Base-by-base conservation (phyloP, 2,888 invertebrate genomes). In the Hedya salicella region DNA sequence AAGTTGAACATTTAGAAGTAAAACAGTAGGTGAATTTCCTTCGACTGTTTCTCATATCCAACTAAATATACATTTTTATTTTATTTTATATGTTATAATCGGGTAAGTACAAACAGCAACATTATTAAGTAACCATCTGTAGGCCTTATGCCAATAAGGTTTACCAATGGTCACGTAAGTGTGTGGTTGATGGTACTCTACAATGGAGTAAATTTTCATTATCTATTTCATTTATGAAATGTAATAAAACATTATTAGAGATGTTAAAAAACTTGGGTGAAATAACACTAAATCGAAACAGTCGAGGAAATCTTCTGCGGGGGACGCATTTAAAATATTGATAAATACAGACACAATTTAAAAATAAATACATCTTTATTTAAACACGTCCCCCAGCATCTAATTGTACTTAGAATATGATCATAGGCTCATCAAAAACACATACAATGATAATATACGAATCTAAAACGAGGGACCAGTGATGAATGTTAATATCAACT, bases 341-440 rank as follows among this genome's bases (percentile, higher is more conserved):
- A 19, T 32, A 57, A 57, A 46, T 46, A 57, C 57, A 46, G 17
- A 57, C 36, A 36, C 36, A 11, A 36, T n/a, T 44, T 44, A 44
- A 44, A 32, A 57, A 48, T 48, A 44, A 46, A 56, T 56, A 56
- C 56, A 56, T 30, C 13, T 19, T 40, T 11, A n/a, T 40, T 44
- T 9, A 62, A 50, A 48, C 32, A 49, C 56, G 57, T n/a, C 63
- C 49, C 56, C 39, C 40, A 42, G 30, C 16, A 13, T 50, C 17
- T 21, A 54, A 42, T 57, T 57, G 62, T 49, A 56, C 61, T 61
- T 50, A 61, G 50, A 61, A 39, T 46, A 25, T 32, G 13, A 42
- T 49, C 32, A 49, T 50, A 49, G 49, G 25, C 49, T 57, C 56
- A 63, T 62, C 36, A 54, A 54, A 62, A 54, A 54, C 9, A 25